Evolutionary conservation across 2,797 vertebrate genomes (phyloP).

Genomic region (Lagodon rhomboides): DNA sequence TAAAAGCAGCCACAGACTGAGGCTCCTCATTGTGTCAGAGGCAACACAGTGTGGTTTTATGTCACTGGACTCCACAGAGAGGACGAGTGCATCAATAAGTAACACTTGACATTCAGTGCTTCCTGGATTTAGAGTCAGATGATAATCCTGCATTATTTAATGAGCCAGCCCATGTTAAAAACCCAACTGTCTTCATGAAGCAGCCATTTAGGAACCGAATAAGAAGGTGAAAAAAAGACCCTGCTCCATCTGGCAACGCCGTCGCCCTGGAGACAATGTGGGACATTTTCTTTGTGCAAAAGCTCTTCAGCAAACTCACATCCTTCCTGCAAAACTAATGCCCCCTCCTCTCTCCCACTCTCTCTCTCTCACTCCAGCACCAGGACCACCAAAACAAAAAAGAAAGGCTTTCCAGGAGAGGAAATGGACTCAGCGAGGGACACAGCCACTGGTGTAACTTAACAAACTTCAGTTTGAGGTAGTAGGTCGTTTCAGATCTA

Average conservation of each 20-base stretch:
- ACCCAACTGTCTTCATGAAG: not conserved
- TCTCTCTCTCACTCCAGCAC: not conserved
- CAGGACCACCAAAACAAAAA: conserved; percentile 43
- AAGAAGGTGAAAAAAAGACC: conserved; percentile 4
- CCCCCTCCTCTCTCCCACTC: not conserved
- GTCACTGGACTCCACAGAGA: not conserved
- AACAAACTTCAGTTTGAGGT: conserved; percentile 10
- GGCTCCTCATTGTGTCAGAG: conserved; percentile 6
- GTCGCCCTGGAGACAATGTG: conserved; percentile 68
- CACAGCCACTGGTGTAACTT: conserved; percentile 2
- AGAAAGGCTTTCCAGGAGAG: conserved; percentile 69
- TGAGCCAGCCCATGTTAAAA: conserved; percentile 13
- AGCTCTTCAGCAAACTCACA: conserved; percentile 82
- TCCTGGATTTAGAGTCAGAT: conserved; percentile 16
- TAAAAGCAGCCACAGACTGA: conserved; percentile 40
- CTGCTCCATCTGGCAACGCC: conserved; percentile 55
- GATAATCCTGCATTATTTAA: conserved; percentile 18
- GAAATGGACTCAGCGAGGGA: conserved; percentile 47
- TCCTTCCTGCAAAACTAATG: conserved; percentile 79
- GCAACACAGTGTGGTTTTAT: not conserved
- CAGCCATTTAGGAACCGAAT: conserved; percentile 39
- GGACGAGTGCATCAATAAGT: conserved; percentile 14
- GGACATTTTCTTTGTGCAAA: conserved; percentile 77
- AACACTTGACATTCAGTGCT: conserved; percentile 24
- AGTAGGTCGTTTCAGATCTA: not conserved